Base-by-base conservation (phyloP, 2,113 vertebrate species). In the Dipodomys ordii region DNA sequence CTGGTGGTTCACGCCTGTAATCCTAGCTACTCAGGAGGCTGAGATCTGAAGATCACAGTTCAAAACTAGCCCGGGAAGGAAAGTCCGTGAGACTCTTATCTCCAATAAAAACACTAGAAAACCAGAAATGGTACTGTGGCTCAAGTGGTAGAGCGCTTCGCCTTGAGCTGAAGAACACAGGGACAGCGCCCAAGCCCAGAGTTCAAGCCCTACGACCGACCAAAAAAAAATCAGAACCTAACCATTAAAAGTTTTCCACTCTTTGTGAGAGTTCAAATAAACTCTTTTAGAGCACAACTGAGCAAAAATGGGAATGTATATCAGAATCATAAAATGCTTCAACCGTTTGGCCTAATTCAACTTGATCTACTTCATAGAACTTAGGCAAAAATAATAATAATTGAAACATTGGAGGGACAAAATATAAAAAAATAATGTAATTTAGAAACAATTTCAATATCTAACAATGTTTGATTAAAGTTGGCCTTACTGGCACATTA, bases 361-460 rank as follows among this genome's bases (percentile, higher is more conserved):
- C 15, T 57, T 82, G 7, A 78, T 87, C 49, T 82, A 78, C 7
- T 4, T 96, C 32, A 73, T 78, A 7, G 27, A 88, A 77, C 57
- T 32, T 80, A 69, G 10, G 3, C 12, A 74, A 95, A 92, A 53
- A 53, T 39, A 39, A 39, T 39, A 92, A 20, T 19, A 44, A 69
- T 65, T 44, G 9, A 9, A 23, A 60, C 8, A 28, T 67, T 10
- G 27, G 13, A 53, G 9, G 20, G 25, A 15, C 19, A 74, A 62
- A 16, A 35, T 76, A 72, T 18, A 32, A 53, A 71, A 32, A 76
- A 60, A 87, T 11, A 64, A 6, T 76, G 4, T 76, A 76, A 79
- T 32, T 90, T 74, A 80, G 30, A 93, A 92, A 94, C 4, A 39
- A 62, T 77, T 79, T 88, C 82, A 93, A 82, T 83, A 39, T 49